Base-by-base conservation (phyloP, 2,888 invertebrate genomes). In the Allophyes oxyacanthae region DNA sequence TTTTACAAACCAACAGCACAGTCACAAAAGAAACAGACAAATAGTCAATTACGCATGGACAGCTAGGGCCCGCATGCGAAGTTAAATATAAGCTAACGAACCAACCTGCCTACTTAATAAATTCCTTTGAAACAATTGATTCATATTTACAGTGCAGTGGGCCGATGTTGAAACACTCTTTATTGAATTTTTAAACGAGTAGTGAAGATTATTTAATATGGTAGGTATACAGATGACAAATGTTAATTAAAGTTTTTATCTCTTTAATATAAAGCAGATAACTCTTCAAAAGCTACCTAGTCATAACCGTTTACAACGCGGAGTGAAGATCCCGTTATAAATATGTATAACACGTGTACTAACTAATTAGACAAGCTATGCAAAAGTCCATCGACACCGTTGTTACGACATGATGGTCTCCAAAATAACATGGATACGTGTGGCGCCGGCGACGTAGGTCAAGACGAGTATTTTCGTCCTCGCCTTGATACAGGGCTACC, bases 401-500 rank as follows among this genome's bases (percentile, higher is more conserved):
- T 71, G 77, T 81, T 81, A 79, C 80, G 80, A 80, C 79, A 81
- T 77, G 75, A 75, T 81, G 78, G 79, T 83, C 80, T 83, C 84
- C 79, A 67, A 88, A 87, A 89, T 88, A 89, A 86, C 85, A 77
- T 77, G 81, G 75, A 77, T 79, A 78, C 78, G 68, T 69, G 79
- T 79, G 82, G 83, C 84, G 84, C 82, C 85, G 79, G 67, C 85
- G 79, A 75, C 91, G 91, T 91, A 91, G 92, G 92, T 93, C 92
- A 92, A 87, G 88, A 85, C 81, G 90, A 78, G 82, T 93, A 92
- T 94, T 93, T 94, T 86, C 77, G 87, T 88, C 82, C 83, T 93
- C 91, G 89, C 93, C 92, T 93, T 93, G 91, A 89, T 91, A 90
- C 91, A 91, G 91, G 92, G 91, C 92, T 91, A 87, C 86, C 87